Base-by-base conservation (phyloP, 2,113 vertebrate genomes). In the Columba livia region DNA sequence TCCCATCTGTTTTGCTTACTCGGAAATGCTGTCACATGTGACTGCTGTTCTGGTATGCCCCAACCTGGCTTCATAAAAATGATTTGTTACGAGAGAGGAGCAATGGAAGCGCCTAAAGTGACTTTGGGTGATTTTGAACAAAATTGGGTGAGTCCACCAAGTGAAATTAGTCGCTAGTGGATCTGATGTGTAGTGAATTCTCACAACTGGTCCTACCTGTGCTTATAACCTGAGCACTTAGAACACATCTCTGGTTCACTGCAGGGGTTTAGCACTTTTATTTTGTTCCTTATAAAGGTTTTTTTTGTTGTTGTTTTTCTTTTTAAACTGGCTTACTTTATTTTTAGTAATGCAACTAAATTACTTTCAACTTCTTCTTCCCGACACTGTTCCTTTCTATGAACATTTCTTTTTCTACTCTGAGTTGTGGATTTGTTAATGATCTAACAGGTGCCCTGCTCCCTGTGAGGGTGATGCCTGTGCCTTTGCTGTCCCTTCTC, bases 171-270 rank as follows among this genome's bases (percentile, higher is more conserved):
- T 57, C 72, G 29, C 31, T 60, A 0, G 20, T 29, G 14, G 17
- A 1, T 60, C n/a, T 75, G 38, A 11, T 2, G 1, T 9, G 3
- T 34, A 62, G 36, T 0, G 1, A 66, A 73, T 88, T 57, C 31
- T 57, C 36, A 48, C n/a, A 57, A 50, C 12, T 71, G 10, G 42
- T 32, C 29, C 40, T 48, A 21, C 36, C 36, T n/a, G 11, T 44
- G 16, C 2, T 66, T 62, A 15, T 42, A 26, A 5, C 23, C 8
- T 62, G 44, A 26, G 16, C 31, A 13, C 18, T 85, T 77, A 24
- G 60, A 70, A 51, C 0, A 1, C 47, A 23, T 48, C 42, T 79
- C 31, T 81, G 28, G 28, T 14, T 32, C 29, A 14, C 19, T 8
- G 3, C 15, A n/a, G 17, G 34, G 23, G 1, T 20, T 80, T 38